Conservation (phyloP, 2,113 vertebrate species). For the human (Homo sapiens) region GRCh38 chrX:39173001-39173500, state of each 20-base stretch:
- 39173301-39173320: not conserved
- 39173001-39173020: slow-evolving; percentile 82
- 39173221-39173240: not conserved
- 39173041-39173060: slow-evolving; percentile 75
- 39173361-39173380: not conserved
- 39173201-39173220: not conserved
- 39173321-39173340: not conserved
- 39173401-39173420: not conserved
- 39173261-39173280: not conserved
- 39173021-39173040: slow-evolving; percentile 76
- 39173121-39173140: slow-evolving; percentile 77
- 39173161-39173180: slow-evolving; percentile 69
- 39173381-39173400: not conserved
- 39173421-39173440: not conserved
- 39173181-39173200: slow-evolving; percentile 38
- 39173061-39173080: slow-evolving; percentile 52
- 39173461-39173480: not conserved
- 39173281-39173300: not conserved
- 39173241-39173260: slow-evolving; percentile 28
- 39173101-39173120: slow-evolving; percentile 80
- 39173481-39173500: not conserved
- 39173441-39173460: not conserved
- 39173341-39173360: slow-evolving; percentile 3
- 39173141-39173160: slow-evolving; percentile 79
- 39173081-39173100: slow-evolving; percentile 66